Evolutionary conservation across 1,140 invertebrate species (phyloP).

Genomic region (Chironomus tepperi): DNA sequence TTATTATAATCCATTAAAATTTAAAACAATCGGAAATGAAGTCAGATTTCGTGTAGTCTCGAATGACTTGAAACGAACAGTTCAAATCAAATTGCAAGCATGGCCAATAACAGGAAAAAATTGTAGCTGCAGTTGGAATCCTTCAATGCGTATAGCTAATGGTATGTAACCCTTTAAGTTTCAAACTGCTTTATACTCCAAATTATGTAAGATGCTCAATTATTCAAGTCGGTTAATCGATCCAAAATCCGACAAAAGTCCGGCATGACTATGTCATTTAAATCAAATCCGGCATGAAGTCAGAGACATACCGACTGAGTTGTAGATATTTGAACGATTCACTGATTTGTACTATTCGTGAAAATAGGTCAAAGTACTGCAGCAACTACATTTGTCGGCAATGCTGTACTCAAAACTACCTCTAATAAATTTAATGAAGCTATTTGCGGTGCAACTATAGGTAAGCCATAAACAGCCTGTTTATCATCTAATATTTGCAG

Average conservation of each 20-base stretch:
- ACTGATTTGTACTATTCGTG: too few relatives aligned
- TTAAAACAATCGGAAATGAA: background rate
- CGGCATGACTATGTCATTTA: too few relatives aligned
- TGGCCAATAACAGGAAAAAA: background rate
- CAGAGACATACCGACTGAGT: too few relatives aligned
- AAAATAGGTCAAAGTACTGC: background rate
- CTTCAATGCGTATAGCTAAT: background rate
- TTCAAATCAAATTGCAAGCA: background rate
- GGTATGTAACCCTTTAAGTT: background rate
- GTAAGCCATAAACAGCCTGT: too few relatives aligned
- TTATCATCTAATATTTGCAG: background rate
- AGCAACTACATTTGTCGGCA: background rate
- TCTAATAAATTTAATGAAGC: background rate
- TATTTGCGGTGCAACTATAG: background rate
- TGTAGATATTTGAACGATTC: too few relatives aligned
- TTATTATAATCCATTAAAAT: background rate
- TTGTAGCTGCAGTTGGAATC: background rate
- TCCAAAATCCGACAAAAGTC: too few relatives aligned
- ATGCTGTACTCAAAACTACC: background rate
- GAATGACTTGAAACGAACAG: background rate
- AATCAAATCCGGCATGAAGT: too few relatives aligned
- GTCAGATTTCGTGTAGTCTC: background rate
- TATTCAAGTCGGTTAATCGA: too few relatives aligned
- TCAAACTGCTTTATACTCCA: too few relatives aligned
- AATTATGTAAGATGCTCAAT: background rate